A percentile compares a stretch with the other conserved stretches of the same genome.
Conservation (phyloP, 37 sponge, comb jelly and placozoan genomes). For the Bolinopsis microptera region DNA sequence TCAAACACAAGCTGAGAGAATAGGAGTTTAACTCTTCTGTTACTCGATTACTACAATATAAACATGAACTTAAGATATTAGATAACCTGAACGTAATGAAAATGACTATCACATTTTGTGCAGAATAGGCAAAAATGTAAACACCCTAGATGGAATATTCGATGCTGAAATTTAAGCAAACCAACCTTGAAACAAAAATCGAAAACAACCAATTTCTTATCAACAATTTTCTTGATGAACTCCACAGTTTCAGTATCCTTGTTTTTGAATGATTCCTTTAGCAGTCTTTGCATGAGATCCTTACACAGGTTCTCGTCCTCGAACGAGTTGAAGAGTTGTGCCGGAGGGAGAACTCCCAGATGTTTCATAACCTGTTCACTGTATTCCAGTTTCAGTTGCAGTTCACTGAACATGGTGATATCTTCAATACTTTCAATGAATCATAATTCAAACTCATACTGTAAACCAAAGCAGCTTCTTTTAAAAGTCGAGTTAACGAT, state of each 20-base stretch:
- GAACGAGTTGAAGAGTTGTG: background rate
- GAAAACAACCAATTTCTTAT: background rate
- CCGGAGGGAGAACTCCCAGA: background rate
- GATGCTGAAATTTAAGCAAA: too few relatives aligned
- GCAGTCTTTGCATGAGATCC: background rate
- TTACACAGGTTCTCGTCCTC: background rate
- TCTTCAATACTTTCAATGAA: too few relatives aligned
- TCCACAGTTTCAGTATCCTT: conserved; percentile 1
- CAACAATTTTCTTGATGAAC: background rate
- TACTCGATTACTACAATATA: too few relatives aligned
- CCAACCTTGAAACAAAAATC: conserved; percentile 19
- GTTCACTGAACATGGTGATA: background rate
- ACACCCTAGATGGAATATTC: too few relatives aligned
- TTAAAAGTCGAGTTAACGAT: background rate
- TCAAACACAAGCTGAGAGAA: conserved; percentile 39
- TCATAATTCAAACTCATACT: too few relatives aligned
- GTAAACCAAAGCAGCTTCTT: background rate
- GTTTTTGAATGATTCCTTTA: background rate
- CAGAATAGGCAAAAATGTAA: too few relatives aligned
- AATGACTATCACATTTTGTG: too few relatives aligned
- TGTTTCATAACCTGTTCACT: background rate
- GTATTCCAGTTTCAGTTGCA: background rate
- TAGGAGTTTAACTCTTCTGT: too few relatives aligned
- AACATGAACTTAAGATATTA: too few relatives aligned
- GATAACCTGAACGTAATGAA: too few relatives aligned